These are phyloP conservation scores for Picus viridis DNA, from an alignment of 2,797 vertebrate species.

Conservation along the genomic window DNA sequence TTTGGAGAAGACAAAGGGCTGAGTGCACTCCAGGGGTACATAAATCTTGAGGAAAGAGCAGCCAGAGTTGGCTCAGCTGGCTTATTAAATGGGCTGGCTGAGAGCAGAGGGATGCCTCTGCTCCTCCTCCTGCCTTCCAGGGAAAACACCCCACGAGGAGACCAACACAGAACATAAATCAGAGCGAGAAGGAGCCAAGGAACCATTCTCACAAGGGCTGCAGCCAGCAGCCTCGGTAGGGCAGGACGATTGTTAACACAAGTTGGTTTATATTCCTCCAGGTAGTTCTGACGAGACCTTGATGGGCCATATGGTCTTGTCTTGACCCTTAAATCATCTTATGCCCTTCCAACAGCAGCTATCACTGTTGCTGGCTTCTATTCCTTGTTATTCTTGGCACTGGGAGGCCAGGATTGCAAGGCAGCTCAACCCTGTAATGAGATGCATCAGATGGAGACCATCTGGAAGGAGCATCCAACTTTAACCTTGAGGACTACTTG, in stretches of 20 bases:
- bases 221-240: background rate
- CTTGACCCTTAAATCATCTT: slow-evolving; percentile 76
- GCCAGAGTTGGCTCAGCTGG: background rate
- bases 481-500: slow-evolving; percentile 79
- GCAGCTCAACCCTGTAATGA: slow-evolving; percentile 74
- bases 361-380: slow-evolving; percentile 61
- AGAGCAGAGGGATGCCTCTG: background rate
- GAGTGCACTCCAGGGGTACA: background rate
- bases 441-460: slow-evolving; percentile 79
- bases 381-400: slow-evolving; percentile 78
- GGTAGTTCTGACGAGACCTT: slow-evolving; percentile 35
- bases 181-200: background rate
- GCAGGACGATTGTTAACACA: slow-evolving; percentile 5
- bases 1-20: background rate
- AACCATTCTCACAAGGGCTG: background rate
- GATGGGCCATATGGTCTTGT: slow-evolving; percentile 74
- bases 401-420: slow-evolving; percentile 51
- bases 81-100: background rate
- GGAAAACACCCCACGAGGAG: background rate
- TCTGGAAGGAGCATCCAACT: slow-evolving; percentile 78
- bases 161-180: background rate
- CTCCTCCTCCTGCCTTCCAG: background rate
- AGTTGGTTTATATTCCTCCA: slow-evolving; percentile 49
- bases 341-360: slow-evolving; percentile 66
- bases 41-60: background rate